Base-by-base conservation (phyloP, 2,113 vertebrate genomes). In the Chaenogobius annularis region DNA sequence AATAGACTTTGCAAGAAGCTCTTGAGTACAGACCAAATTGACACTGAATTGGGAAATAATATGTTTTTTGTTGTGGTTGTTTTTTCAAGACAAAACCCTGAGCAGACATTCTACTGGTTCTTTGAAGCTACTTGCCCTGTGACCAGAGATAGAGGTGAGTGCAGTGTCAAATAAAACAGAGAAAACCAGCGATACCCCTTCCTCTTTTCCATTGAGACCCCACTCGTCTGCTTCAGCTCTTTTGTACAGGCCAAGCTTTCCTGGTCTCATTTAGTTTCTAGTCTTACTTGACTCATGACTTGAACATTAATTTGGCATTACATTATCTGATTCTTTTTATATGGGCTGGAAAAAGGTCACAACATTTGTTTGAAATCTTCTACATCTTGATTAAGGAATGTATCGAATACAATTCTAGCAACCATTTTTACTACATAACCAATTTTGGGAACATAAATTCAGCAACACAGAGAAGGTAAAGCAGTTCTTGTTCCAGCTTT, bases 31-130 rank as follows among this genome's bases (percentile, higher is more conserved):
- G 54, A 56, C 54, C 20, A 56, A 11, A 8, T 13, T 58, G 22
- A 58, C 23, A 23, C 10, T 13, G n/a, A 20, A 58, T 26, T 26
- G 5, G 20, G 1, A 12, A 14, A 11, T 58, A 17, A 7, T 58
- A 26, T 78, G 19, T 14, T 66, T 67, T 74, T 19, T 77, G 37
- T 40, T 31, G 26, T 31, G 26, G 26, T 40, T 86, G 64, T 81
- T 77, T 37, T 73, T 52, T 86, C 86, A n/a, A 97, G 96, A 86
- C 83, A 89, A 90, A 93, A 89, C 64, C 90, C 95, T 48, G 92
- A 94, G 19, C 90, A 79, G 22, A 87, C 93, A 11, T 97, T 97
- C 89, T 91, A 95, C 72, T 95, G 95, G 90, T 96, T 95, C 87
- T 95, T 96, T 52, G 94, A 97, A 84, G 94, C 93, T 1, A 88